A percentile compares a stretch with the other conserved stretches of the same genome.
These are phyloP conservation scores for Laticauda laticaudata DNA, from an alignment of 2,113 vertebrate species.

Conservation along the genomic window DNA sequence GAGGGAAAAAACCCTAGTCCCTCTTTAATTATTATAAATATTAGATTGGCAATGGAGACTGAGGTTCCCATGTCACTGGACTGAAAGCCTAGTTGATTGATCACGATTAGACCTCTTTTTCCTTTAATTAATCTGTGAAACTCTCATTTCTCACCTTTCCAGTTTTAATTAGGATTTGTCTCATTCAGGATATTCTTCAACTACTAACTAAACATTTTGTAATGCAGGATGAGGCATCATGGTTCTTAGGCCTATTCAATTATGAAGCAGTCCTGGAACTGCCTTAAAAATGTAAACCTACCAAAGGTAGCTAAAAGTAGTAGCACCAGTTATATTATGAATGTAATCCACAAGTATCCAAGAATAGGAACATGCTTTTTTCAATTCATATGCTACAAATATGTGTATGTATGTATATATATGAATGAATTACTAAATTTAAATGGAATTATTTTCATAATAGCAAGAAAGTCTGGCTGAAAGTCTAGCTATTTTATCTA, in stretches of 20 bases:
- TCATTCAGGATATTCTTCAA: neutral
- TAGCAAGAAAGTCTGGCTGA: neutral
- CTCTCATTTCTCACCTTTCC: neutral
- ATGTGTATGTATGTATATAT: neutral
- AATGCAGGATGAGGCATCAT: too few relatives aligned
- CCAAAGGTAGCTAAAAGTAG: neutral
- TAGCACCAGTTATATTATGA: neutral
- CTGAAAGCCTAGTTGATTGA: neutral
- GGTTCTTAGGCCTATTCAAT: neutral
- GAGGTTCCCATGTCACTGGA: neutral
- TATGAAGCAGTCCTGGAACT: neutral
- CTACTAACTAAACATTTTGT: neutral
- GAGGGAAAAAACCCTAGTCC: neutral
- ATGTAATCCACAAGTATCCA: neutral
- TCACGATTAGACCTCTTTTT: neutral
- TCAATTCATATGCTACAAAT: neutral
- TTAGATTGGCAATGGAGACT: neutral
- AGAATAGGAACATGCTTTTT: neutral
- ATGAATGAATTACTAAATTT: neutral
- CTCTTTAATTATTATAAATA: neutral
- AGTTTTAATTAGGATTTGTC: neutral
- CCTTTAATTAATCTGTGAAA: neutral
- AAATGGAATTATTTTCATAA: neutral
- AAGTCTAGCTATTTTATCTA: neutral
- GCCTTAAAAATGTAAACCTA: neutral